These are phyloP conservation scores for Andrena praecox DNA, from an alignment of 2,888 invertebrate species.

Conservation along the genomic window DNA sequence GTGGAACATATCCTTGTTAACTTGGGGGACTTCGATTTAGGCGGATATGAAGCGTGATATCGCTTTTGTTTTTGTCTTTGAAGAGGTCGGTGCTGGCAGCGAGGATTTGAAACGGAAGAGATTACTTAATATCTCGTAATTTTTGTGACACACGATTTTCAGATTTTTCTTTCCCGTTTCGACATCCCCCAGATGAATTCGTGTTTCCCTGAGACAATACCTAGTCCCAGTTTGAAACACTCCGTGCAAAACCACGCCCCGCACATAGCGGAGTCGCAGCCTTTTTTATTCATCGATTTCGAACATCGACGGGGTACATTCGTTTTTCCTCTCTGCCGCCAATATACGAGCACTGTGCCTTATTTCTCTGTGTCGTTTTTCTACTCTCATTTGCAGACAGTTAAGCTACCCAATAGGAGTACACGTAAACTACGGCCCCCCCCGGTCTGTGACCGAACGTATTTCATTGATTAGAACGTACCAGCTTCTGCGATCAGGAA, in stretches of 20 bases:
- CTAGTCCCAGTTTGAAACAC: background rate
- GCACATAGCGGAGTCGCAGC: background rate
- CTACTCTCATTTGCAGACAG: slow-evolving; percentile 28
- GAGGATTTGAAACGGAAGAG: too few species aligned
- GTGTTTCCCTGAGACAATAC: background rate
- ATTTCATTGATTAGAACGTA: slow-evolving; percentile 56
- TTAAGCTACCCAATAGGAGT: slow-evolving; percentile 14
- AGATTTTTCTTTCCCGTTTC: too few species aligned
- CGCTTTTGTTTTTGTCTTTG: too few species aligned
- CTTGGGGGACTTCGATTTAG: background rate
- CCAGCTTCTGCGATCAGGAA: slow-evolving; percentile 46
- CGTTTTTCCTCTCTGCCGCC: background rate
- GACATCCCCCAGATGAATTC: background rate
- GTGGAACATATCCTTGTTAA: background rate
- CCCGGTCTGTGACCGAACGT: slow-evolving; percentile 47
- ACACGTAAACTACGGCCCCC: slow-evolving; percentile 46
- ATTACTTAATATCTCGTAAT: too few species aligned
- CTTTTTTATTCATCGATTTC: slow-evolving; percentile 28
- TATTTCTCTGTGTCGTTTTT: background rate
- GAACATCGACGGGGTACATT: background rate
- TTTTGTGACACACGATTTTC: too few species aligned
- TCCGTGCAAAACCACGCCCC: background rate
- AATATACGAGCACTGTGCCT: background rate
- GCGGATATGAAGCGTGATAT: too few species aligned
- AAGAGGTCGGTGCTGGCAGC: too few species aligned